Evolutionary conservation across 2,888 invertebrate genomes (phyloP), one percentile per base, ranked within the genome.

Genomic region (Hedychridium roseum): DNA sequence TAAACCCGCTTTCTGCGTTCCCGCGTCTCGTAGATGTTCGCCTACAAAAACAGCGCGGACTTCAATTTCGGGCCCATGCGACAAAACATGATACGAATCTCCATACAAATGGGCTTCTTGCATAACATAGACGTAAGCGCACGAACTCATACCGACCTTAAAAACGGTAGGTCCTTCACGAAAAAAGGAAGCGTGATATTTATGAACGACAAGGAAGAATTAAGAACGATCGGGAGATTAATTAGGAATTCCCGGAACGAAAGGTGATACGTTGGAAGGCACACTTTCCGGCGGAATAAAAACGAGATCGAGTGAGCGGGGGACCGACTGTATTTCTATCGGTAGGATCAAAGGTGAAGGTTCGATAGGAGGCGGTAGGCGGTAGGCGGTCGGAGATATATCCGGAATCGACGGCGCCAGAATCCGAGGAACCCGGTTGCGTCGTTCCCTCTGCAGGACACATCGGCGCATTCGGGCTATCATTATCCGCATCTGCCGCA

Each of bases 401-500:
- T 52, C 44, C 43, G 63, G n/a, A n/a, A 67, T 63, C 49, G 43
- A 53, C 57, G 66, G 59, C 65, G 64, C 57, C 58, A 50, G 43
- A 54, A 57, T 60, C 52, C 55, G 40, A 52, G 50, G 50, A 66
- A 55, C 43, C 43, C 43, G 44, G 46, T 50, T 36, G 57, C 54
- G 49, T 60, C 50, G 47, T 43, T 43, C 39, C 43, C 49, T 59
- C 54, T 62, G 47, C 60, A 59, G 68, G 71, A 72, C 68, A 73
- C 64, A 70, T 68, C 61, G 68, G 59, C 64, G 56, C 63, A 66
- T 70, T 67, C 57, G 62, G 66, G 60, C 71, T 75, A 73, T 75
- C 67, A 75, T 75, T 75, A 72, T 70, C 72, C 66, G 59, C 76
- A 75, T 75, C 74, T 75, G 74, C 71, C 68, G 59, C 50, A 54